Percentiles rank a stretch among this genome's conserved stretches.
phyloP scores from a whole-genome alignment of 2,797 vertebrate genomes.

The Lophius americanus region DNA sequence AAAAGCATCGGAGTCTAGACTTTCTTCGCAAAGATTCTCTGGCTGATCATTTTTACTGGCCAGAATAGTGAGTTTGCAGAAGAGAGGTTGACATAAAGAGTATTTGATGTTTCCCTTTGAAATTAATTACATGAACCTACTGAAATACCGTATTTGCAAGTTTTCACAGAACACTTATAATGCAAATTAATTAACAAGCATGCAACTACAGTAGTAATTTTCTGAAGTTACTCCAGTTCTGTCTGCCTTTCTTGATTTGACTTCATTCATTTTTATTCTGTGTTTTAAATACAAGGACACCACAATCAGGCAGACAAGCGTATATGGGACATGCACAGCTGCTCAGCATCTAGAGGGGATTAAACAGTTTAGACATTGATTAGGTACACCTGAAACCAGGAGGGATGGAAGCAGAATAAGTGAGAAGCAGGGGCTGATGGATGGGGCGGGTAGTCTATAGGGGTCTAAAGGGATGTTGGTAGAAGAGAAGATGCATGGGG shows the following conservation, averaged over 20 bases:
- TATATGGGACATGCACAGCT: slow-evolving; percentile 16
- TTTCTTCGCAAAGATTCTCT: too few species aligned
- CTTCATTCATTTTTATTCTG: slow-evolving; percentile 46
- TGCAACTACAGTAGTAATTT: slow-evolving; percentile 16
- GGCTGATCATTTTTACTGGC: too few species aligned
- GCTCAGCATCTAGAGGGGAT: slow-evolving; percentile 51
- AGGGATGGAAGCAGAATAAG: slow-evolving; percentile 31
- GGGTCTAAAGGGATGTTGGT: slow-evolving; percentile 43
- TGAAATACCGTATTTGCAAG: slow-evolving; percentile 3
- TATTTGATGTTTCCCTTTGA: too few species aligned
- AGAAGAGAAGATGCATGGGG: slow-evolving; percentile 39
- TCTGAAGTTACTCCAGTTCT: slow-evolving; percentile 15
- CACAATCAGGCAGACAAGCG: slow-evolving; percentile 37
- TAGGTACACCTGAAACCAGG: slow-evolving; percentile 64
- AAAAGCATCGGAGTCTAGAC: too few species aligned
- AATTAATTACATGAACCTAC: fast-evolving
- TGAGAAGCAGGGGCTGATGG: background rate
- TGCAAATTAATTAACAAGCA: slow-evolving; percentile 28
- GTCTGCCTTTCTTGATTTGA: slow-evolving; percentile 34
- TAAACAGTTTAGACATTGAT: slow-evolving; percentile 70
- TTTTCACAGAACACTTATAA: slow-evolving; percentile 21
- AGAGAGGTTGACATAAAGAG: too few species aligned
- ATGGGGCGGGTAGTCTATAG: slow-evolving; percentile 8
- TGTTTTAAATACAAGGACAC: slow-evolving; percentile 49
- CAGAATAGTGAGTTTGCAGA: too few species aligned